phyloP scores from a whole-genome alignment of 2,888 invertebrate genomes.

The Melanophora roralis region DNA sequence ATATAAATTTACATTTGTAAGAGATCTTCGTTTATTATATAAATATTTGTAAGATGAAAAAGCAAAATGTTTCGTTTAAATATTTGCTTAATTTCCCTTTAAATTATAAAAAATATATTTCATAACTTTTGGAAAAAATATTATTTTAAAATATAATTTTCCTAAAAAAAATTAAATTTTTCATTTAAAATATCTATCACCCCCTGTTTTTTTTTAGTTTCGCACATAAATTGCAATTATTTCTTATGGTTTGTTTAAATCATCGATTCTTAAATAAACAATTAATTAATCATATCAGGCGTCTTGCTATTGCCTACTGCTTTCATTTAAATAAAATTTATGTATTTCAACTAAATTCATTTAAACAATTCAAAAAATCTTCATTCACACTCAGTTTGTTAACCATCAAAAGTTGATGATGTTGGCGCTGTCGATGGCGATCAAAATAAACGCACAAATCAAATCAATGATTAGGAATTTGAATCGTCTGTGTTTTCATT shows the following conservation, averaged over 20 bases:
- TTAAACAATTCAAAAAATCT: conserved; percentile 34
- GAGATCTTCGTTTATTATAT: not conserved
- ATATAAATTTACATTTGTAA: not conserved
- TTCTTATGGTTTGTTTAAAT: conserved; percentile 49
- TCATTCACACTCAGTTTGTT: conserved; percentile 33
- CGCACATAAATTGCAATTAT: conserved; percentile 50
- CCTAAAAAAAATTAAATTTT: conserved; percentile 14
- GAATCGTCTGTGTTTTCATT: conserved; percentile 1
- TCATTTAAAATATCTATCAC: conserved; percentile 32
- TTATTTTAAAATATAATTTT: not conserved
- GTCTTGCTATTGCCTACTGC: conserved; percentile 9
- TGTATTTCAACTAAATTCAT: conserved; percentile 23
- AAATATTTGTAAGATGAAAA: not conserved
- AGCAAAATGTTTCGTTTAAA: too few species aligned
- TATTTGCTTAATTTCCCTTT: too few species aligned
- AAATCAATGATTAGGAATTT: conserved; percentile 12
- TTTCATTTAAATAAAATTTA: not conserved
- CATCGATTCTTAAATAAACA: conserved; percentile 56
- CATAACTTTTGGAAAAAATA: too few species aligned
- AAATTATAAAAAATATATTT: too few species aligned
- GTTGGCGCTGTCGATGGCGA: conserved; percentile 11
- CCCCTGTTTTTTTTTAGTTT: not conserved
- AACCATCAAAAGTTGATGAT: conserved; percentile 7
- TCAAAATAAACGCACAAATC: conserved; percentile 39
- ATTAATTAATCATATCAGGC: conserved; percentile 53